phyloP scores from a whole-genome alignment of 2,113 vertebrate species.

The Daubentonia madagascariensis region DNA sequence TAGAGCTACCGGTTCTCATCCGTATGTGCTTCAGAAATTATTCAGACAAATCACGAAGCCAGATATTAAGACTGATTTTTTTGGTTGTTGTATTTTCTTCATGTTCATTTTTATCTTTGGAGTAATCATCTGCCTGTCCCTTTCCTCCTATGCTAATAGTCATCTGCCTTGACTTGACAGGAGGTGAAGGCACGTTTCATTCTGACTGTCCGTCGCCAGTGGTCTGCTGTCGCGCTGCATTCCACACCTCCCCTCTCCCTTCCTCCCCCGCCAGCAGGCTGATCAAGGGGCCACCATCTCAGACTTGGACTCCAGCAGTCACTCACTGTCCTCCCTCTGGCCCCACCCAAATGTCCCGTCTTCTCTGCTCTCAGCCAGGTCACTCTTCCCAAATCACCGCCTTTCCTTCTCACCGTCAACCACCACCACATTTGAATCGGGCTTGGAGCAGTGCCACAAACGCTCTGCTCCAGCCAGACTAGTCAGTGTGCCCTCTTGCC shows the following conservation, averaged over 20 bases:
- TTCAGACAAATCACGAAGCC: not conserved
- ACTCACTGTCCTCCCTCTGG: not conserved
- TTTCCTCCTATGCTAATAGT: not conserved
- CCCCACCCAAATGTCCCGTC: no score
- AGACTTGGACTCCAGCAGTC: not conserved
- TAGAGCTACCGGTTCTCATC: not conserved
- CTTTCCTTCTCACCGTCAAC: accelerated
- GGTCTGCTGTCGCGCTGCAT: not conserved
- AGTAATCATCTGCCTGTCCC: not conserved
- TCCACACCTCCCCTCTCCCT: accelerated
- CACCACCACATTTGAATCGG: not conserved
- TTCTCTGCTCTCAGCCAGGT: not conserved
- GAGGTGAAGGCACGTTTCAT: not conserved
- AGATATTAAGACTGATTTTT: not conserved
- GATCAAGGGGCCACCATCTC: not conserved
- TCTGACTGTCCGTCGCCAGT: not conserved
- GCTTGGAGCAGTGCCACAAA: not conserved
- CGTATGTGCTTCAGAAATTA: accelerated
- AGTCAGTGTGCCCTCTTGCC: accelerated
- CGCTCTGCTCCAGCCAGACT: not conserved
- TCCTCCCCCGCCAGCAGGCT: accelerated
- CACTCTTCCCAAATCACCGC: accelerated
- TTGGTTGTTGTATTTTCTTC: not conserved
- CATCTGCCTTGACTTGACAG: not conserved
- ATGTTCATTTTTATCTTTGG: not conserved